A percentile compares a stretch with the other conserved stretches of the same genome.
phyloP scores from a whole-genome alignment of 2,113 vertebrate species.

The Spilogale gracilis region DNA sequence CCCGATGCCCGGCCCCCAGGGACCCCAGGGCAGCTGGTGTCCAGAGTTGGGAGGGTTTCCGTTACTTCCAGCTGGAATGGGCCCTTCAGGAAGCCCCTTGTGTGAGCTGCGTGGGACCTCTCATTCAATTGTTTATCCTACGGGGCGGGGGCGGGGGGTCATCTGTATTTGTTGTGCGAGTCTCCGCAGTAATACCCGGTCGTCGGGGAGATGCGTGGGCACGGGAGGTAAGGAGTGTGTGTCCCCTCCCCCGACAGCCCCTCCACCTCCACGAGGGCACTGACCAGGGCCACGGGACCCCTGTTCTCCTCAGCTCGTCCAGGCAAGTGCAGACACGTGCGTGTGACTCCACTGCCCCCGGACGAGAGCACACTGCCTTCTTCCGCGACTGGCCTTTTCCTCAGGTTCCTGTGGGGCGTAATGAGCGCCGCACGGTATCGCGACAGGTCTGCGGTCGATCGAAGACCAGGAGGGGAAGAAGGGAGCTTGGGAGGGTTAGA shows the following conservation, averaged over 20 bases:
- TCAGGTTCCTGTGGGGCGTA: neutral
- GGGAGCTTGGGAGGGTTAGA: neutral
- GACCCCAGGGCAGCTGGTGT: neutral
- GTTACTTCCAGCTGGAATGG: neutral
- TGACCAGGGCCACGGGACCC: fast-evolving
- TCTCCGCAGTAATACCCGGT: neutral
- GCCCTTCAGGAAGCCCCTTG: neutral
- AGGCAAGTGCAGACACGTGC: neutral
- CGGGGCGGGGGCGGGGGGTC: neutral
- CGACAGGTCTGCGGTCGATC: too few species aligned
- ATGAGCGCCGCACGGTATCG: neutral
- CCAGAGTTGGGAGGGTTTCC: neutral
- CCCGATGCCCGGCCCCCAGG: neutral
- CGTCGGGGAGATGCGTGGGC: neutral
- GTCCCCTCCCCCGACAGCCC: neutral
- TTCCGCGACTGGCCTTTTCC: too few species aligned
- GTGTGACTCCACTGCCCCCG: neutral
- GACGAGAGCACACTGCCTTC: neutral
- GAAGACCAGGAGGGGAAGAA: neutral
- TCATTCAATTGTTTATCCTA: neutral
- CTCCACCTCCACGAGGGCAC: neutral
- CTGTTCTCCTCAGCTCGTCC: neutral
- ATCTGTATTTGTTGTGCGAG: neutral
- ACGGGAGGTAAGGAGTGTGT: fast-evolving
- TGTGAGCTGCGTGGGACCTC: fast-evolving